phyloP scores from a whole-genome alignment of 1,140 invertebrate genomes.

The Charaxes varanes region DNA sequence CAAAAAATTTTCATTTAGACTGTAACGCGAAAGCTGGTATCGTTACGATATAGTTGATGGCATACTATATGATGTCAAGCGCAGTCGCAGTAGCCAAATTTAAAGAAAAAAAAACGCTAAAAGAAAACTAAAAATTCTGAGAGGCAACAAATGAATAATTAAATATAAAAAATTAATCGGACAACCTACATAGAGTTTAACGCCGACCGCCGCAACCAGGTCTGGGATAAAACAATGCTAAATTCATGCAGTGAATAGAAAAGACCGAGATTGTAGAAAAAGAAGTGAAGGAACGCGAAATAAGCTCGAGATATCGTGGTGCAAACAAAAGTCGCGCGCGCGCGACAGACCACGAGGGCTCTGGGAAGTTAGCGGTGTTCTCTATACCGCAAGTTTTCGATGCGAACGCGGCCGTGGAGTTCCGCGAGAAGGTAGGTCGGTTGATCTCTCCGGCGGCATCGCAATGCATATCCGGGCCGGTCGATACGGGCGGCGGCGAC shows the following conservation, averaged over 20 bases:
- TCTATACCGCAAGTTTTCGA: constrained; percentile 31
- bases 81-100: too few species aligned
- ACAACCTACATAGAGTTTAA: constrained; percentile 10
- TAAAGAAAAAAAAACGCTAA: too few species aligned
- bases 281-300: constrained; percentile 1
- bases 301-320: constrained; percentile 5
- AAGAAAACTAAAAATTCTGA: too few species aligned
- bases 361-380: constrained; percentile 16
- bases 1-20: too few species aligned
- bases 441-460: constrained; percentile 59
- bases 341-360: constrained; percentile 21
- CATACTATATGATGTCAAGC: too few species aligned
- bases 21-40: too few species aligned
- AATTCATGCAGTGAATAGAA: constrained; percentile 3
- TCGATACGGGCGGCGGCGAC: constrained; percentile 63
- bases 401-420: constrained; percentile 36
- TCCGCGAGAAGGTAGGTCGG: constrained; percentile 48
- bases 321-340: constrained; percentile 21
- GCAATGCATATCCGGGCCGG: constrained; percentile 68
- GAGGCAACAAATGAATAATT: too few species aligned
- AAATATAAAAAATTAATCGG: constrained; percentile 12
- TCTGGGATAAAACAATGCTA: constrained; percentile 6
- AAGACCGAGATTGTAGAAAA: too few species aligned
- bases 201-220: constrained; percentile 11
- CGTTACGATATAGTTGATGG: too few species aligned